A percentile compares a stretch with the other conserved stretches of the same genome.
Conservation (phyloP, 2,888 invertebrate genomes). For the Tenthredo distinguenda region DNA sequence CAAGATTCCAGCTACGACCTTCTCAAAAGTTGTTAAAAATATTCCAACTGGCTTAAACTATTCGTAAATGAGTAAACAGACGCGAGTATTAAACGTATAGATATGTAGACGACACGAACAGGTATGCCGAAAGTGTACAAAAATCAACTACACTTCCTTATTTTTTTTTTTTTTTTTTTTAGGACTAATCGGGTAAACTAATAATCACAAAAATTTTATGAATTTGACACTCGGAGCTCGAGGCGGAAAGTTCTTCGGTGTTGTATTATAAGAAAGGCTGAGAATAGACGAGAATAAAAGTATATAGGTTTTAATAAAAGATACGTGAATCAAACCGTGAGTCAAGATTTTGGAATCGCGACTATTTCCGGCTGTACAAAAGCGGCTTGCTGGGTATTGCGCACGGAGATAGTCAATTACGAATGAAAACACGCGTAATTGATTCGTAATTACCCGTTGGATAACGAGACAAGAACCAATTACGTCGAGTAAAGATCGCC, state of each 20-base stretch:
- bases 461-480: constrained; percentile 28
- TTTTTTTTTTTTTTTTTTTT: background rate
- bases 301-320: background rate
- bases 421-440: constrained; percentile 40
- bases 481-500: constrained; percentile 33
- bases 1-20: constrained; percentile 46
- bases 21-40: background rate
- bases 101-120: background rate
- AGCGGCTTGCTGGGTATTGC: background rate
- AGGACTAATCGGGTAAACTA: background rate
- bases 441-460: constrained; percentile 33
- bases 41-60: constrained; percentile 5
- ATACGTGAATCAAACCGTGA: constrained; percentile 39
- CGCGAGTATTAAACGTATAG: background rate
- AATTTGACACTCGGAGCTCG: background rate
- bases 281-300: constrained; percentile 2
- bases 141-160: too few relatives aligned
- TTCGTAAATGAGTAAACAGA: constrained; percentile 14
- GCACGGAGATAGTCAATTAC: constrained; percentile 28
- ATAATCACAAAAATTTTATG: background rate
- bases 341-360: constrained; percentile 31
- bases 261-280: background rate
- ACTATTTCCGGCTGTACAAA: constrained; percentile 36
- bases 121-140: background rate
- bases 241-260: background rate